Evolutionary conservation across 2,888 invertebrate species (phyloP).

Genomic region (Polydrusus pterygomalis): DNA sequence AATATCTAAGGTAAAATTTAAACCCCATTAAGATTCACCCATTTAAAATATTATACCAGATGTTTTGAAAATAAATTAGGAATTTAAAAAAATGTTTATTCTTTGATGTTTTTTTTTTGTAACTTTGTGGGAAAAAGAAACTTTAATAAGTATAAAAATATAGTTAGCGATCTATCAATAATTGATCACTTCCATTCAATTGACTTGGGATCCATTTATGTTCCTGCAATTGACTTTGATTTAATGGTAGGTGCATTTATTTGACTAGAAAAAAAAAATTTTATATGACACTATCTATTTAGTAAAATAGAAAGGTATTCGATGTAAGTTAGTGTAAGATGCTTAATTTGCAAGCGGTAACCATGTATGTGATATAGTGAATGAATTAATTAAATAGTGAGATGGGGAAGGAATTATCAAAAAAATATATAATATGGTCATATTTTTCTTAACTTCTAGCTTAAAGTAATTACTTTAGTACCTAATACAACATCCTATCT

Average conservation of each 20-base stretch:
- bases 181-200: too few relatives aligned
- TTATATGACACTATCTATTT: background rate
- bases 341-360: background rate
- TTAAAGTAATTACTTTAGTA: background rate
- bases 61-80: background rate
- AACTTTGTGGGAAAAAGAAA: too few relatives aligned
- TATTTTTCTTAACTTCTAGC: background rate
- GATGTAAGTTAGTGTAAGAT: background rate
- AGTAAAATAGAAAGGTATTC: background rate
- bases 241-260: background rate
- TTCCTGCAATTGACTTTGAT: background rate
- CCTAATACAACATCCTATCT: too few relatives aligned
- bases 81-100: background rate
- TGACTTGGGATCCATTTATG: too few relatives aligned
- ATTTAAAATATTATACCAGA: background rate
- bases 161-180: too few relatives aligned
- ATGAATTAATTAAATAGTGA: background rate
- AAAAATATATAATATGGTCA: background rate
- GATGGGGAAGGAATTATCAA: background rate
- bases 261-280: background rate
- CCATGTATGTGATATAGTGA: slow-evolving; percentile 20
- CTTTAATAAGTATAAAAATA: too few relatives aligned
- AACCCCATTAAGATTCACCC: slow-evolving; percentile 30
- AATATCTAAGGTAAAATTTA: slow-evolving; percentile 52
- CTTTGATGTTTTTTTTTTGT: too few relatives aligned